These are phyloP conservation scores for Menidia beryllina DNA, from an alignment of 2,113 vertebrate species.

Conservation along the genomic window DNA sequence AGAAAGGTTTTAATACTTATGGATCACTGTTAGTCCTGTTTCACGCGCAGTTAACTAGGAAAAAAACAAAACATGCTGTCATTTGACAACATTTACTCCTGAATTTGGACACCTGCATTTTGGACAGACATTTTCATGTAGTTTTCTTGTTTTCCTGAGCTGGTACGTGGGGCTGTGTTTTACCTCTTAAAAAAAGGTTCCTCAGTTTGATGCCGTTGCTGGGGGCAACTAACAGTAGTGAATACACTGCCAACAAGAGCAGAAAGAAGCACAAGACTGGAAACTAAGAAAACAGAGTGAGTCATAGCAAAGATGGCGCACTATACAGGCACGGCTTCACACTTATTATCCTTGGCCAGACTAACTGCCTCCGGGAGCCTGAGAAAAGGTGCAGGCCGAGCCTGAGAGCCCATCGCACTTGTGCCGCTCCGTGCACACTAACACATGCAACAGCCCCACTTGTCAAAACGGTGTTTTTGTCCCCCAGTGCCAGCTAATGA, in stretches of 20 bases:
- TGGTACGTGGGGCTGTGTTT: slow-evolving; percentile 29
- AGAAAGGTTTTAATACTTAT: neutral
- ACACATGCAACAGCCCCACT: slow-evolving; percentile 29
- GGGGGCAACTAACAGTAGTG: slow-evolving; percentile 51
- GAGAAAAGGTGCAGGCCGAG: slow-evolving; percentile 13
- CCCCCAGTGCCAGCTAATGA: slow-evolving; percentile 60
- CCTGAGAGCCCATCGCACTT: neutral
- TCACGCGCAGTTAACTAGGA: no score
- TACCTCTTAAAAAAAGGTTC: slow-evolving; percentile 45
- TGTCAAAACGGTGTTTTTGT: slow-evolving; percentile 56
- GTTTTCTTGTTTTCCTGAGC: neutral
- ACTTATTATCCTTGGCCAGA: slow-evolving; percentile 37
- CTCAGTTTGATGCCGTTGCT: slow-evolving; percentile 53
- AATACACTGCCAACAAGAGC: slow-evolving; percentile 37
- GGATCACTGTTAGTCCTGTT: no score
- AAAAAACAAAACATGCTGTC: neutral
- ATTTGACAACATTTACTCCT: neutral
- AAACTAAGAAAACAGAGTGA: slow-evolving; percentile 31
- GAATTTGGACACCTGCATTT: neutral
- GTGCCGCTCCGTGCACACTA: slow-evolving; percentile 1
- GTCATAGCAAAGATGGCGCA: slow-evolving; percentile 27
- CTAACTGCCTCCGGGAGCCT: slow-evolving; percentile 16
- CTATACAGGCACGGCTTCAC: slow-evolving; percentile 29
- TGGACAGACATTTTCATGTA: neutral
- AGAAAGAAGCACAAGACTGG: slow-evolving; percentile 11